A percentile compares a stretch with the other conserved stretches of the same genome.
Conservation (phyloP, 2,797 vertebrate genomes). For the Corythornis leucogaster region DNA sequence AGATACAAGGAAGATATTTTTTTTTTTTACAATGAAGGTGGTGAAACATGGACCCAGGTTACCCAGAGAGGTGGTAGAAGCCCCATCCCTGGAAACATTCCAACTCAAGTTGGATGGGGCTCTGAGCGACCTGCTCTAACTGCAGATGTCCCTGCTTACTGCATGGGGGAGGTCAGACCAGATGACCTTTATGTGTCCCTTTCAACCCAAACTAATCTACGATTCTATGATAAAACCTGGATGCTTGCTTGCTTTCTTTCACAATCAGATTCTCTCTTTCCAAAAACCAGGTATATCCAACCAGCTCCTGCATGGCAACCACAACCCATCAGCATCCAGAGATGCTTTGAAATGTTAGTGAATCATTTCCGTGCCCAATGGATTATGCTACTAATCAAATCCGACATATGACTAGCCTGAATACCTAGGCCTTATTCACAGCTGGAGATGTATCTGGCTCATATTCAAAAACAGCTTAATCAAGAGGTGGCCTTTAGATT, state of each 20-base stretch:
- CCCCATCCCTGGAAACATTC: neutral
- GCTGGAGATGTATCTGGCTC: neutral
- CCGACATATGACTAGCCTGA: neutral
- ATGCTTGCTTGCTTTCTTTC: neutral
- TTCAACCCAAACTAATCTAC: neutral
- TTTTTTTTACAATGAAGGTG: neutral
- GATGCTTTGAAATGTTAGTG: constrained; percentile 15
- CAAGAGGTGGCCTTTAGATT: neutral
- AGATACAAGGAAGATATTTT: neutral
- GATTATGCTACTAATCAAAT: constrained; percentile 30
- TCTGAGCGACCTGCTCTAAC: neutral
- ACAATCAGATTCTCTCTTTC: neutral
- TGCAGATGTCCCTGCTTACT: neutral
- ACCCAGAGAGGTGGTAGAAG: neutral
- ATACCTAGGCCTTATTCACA: neutral
- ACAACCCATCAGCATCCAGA: neutral
- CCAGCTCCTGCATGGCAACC: neutral
- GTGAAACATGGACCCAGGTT: neutral
- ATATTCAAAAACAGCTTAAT: neutral
- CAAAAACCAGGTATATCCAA: neutral
- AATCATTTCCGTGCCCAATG: constrained; percentile 3
- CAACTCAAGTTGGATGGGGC: neutral
- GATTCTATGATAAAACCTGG: neutral
- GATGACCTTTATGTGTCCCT: neutral
- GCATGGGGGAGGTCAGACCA: neutral